Evolutionary conservation across 2,888 invertebrate genomes (phyloP).

Genomic region (Auanema freiburgensis): DNA sequence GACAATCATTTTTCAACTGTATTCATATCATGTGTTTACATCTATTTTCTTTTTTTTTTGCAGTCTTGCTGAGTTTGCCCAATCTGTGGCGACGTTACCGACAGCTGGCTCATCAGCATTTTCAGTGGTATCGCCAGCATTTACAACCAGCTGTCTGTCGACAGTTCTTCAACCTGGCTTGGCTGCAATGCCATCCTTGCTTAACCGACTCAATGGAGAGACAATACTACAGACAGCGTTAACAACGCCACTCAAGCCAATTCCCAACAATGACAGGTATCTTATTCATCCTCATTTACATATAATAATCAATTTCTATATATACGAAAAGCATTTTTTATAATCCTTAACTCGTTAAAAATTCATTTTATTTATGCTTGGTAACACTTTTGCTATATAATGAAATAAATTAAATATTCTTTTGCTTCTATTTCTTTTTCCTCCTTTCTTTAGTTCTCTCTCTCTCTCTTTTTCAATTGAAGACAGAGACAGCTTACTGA

Average conservation of each 20-base stretch:
- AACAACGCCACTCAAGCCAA: constrained; percentile 51
- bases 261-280: constrained; percentile 58
- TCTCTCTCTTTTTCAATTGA: neutral
- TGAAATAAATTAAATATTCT: constrained; percentile 1
- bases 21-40: neutral
- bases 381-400: no score
- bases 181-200: constrained; percentile 48
- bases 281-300: constrained; percentile 10
- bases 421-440: neutral
- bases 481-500: neutral
- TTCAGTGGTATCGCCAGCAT: constrained; percentile 37
- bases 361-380: constrained; percentile 10
- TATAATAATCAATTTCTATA: no score
- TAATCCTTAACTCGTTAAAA: neutral
- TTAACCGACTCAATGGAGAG: constrained; percentile 30
- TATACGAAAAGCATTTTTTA: no score
- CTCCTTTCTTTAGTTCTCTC: neutral
- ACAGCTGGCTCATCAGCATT: constrained; percentile 42
- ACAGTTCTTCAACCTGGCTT: constrained; percentile 40
- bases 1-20: no score
- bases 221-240: constrained; percentile 48
- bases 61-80: constrained; percentile 22
- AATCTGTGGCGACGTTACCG: neutral
- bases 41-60: constrained; percentile 17
- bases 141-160: constrained; percentile 12